Conservation (phyloP, 2,113 vertebrate genomes). For the Lophochroa leadbeateri region DNA sequence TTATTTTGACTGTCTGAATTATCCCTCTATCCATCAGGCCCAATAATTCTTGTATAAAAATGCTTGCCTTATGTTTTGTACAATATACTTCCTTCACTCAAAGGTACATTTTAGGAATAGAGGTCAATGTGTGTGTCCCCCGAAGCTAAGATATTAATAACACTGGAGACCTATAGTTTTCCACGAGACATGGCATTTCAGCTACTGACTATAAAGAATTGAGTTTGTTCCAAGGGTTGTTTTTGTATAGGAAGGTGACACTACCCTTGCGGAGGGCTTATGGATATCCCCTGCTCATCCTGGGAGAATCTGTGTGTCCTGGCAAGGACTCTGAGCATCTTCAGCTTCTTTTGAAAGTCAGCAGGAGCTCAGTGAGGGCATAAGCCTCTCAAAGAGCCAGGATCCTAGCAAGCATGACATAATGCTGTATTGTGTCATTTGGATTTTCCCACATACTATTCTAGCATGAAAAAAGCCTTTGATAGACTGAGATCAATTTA, state of each 20-base stretch:
- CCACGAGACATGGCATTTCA: constrained; percentile 17
- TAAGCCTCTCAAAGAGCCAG: background rate
- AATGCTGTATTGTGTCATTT: background rate
- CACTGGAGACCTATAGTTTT: constrained; percentile 38
- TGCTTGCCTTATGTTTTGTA: background rate
- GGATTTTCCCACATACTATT: background rate
- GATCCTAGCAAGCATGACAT: background rate
- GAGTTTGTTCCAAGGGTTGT: constrained; percentile 38
- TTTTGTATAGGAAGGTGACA: constrained; percentile 48
- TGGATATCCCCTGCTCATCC: background rate
- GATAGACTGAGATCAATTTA: background rate
- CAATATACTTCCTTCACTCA: background rate
- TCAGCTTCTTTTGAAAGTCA: background rate
- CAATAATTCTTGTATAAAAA: background rate
- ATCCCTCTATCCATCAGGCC: background rate
- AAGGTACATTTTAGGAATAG: constrained; percentile 15
- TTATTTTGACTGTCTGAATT: constrained; percentile 1
- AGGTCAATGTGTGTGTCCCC: background rate
- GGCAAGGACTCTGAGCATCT: background rate
- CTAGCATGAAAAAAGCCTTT: background rate
- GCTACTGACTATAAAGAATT: constrained; percentile 25
- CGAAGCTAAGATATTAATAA: constrained; percentile 59
- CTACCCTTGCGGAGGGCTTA: constrained; percentile 19
- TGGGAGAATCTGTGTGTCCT: background rate
- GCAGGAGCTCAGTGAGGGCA: background rate